Evolutionary conservation across 2,113 vertebrate genomes (phyloP), one percentile per base, ranked within the genome.

Genomic region (Archilochus colubris): DNA sequence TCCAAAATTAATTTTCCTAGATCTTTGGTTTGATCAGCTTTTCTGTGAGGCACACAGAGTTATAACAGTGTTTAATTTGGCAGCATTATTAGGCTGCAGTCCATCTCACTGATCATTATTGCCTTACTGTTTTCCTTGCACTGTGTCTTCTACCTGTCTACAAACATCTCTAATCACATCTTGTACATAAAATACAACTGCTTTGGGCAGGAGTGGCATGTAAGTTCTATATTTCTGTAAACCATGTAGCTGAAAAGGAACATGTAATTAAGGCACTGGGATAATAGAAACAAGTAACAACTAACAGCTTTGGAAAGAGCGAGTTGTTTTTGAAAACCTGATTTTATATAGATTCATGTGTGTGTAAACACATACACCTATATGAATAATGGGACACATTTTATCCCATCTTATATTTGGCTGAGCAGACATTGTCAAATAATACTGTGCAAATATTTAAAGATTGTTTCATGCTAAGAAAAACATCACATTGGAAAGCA

Each of bases 1-100:
- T 92, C 24, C 40, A 84, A 93, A 97, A 92, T 87, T 87, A 91
- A 91, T 93, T 92, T 84, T 92, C 54, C 46, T 64, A 84, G 62
- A 88, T 94, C 66, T 91, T 87, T 82, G 88, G 79, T 92, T 93
- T 76, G 89, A 94, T 95, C 88, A 94, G 64, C 64, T 86, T 86
- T 90, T 96, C 27, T 3, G 1, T 27, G 68, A 94, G 48, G 64
- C 55, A 24, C 77, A 77, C 46, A 86, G 62, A 93, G 53, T 38
- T 22, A 40, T 16, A 95, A 58, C 46, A 48, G 38, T 46, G 43
- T 80, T 83, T 93, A 84, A 75, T 76, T 62, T 72, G 58, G 40
- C 58, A 57, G 61, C 27, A 67, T 73, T 94, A 68, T 75, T 91
- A 88, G 80, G 50, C 66, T 68, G 59, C 33, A 68, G 69, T 82